A percentile compares a stretch with the other conserved stretches of the same genome.
Conservation (phyloP, 2,888 invertebrate species). For the Stictocephala bisonia region DNA sequence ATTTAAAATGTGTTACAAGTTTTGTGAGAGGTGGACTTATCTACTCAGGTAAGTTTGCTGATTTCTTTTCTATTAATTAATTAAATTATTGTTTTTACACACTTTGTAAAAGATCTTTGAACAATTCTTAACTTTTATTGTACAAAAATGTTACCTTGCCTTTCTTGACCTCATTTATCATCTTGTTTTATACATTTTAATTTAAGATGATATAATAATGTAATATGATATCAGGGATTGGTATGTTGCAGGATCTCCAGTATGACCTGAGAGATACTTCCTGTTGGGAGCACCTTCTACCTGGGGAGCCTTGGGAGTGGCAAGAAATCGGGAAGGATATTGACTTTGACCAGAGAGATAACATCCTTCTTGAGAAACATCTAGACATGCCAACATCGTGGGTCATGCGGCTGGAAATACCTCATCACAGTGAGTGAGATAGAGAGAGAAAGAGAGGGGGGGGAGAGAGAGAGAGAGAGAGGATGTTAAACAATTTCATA, state of each 20-base stretch:
- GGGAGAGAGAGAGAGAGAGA: background rate
- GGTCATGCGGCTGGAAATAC: constrained; percentile 75
- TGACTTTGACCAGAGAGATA: constrained; percentile 56
- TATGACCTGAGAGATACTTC: constrained; percentile 72
- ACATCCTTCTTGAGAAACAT: constrained; percentile 71
- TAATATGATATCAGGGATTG: too few species aligned
- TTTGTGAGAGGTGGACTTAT: too few species aligned
- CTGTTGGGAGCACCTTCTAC: constrained; percentile 80
- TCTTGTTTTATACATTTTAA: too few species aligned
- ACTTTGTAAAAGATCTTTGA: too few species aligned
- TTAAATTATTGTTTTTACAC: too few species aligned
- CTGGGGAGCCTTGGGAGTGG: constrained; percentile 73
- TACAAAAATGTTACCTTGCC: too few species aligned
- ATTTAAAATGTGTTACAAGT: too few species aligned
- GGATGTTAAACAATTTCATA: background rate
- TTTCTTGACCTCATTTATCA: too few species aligned
- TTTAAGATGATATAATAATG: too few species aligned
- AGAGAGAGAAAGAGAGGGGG: background rate
- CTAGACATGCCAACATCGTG: constrained; percentile 82
- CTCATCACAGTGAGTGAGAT: constrained; percentile 56
- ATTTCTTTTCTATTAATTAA: too few species aligned
- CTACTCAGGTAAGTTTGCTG: too few species aligned
- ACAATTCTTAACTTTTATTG: too few species aligned
- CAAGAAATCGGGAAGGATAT: constrained; percentile 63
- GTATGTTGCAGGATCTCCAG: constrained; percentile 65